Evolutionary conservation across 2,888 invertebrate genomes (phyloP), one percentile per base, ranked within the genome.

Genomic region (Lissocephala sabroskyi): DNA sequence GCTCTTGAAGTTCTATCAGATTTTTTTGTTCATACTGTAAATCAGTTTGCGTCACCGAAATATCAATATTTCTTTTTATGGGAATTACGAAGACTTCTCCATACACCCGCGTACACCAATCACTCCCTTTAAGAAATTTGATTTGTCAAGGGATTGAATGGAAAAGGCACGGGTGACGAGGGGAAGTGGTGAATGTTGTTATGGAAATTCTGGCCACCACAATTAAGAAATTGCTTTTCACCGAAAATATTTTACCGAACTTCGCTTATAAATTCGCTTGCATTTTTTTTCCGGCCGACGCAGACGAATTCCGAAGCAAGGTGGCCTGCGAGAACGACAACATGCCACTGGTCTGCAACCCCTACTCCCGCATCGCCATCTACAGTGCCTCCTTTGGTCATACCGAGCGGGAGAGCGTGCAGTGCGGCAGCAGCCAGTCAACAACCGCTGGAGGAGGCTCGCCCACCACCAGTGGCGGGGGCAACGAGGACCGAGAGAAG

Each of bases 221-320:
- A 55, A 45, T 57, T 41, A 51, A 57, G 19, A 23, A 45, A 37
- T 44, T 40, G 10, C 41, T 28, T 26, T 6, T 29, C 9, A 32
- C 37, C 14, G n/a, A 17, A 10, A 18, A 43, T 49, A 41, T 50
- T 45, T 26, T n/a, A 16, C 46, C 42, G 30, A 46, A 1, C 26
- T 41, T 49, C 3, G 23, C 54, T 41, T 49, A 59, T 50, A 45
- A 35, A 46, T 54, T 35, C n/a, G n/a, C n/a, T 37, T 37, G 35
- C 16, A 35, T 16, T 19, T 37, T 53, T 53, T 48, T 65, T 79
- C 35, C 4, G 9, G 30, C 23, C 36, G 29, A 87, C 87, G 75
- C 89, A 97, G 97, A 94, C 85, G 95, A 96, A 84, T 97, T 97
- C 86, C 90, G 94, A 59, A 96, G 95, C 84, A 94, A 95, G 88